These are phyloP conservation scores for Acrocephalus arundinaceus DNA, from an alignment of 2,113 vertebrate species.

Conservation along the genomic window DNA sequence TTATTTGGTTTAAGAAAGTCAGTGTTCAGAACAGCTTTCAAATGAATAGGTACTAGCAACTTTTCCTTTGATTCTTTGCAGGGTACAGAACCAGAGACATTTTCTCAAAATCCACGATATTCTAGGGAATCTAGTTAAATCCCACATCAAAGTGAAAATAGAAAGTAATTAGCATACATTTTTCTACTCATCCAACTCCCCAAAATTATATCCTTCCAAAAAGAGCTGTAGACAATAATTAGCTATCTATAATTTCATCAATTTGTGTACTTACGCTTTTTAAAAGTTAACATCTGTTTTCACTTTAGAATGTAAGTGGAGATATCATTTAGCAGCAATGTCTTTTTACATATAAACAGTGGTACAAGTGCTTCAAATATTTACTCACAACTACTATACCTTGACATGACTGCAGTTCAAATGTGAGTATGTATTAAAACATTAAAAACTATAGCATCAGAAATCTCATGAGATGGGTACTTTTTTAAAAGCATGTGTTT, in stretches of 20 bases:
- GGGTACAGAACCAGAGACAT: background rate
- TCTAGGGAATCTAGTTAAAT: background rate
- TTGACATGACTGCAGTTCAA: background rate
- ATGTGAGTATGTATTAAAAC: background rate
- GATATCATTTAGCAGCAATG: background rate
- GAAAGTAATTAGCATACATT: background rate
- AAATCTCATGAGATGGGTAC: background rate
- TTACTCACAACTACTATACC: background rate
- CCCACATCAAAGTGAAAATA: background rate
- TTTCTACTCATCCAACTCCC: background rate
- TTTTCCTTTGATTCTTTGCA: background rate
- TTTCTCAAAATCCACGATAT: background rate
- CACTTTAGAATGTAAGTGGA: background rate
- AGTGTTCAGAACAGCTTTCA: background rate
- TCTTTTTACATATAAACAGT: background rate
- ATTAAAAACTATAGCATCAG: background rate
- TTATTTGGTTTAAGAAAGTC: background rate
- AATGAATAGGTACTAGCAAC: background rate
- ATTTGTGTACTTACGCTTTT: background rate
- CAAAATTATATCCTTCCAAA: background rate
- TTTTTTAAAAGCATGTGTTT: background rate
- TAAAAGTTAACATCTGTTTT: background rate
- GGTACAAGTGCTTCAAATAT: background rate
- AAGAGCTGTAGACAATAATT: conserved; percentile 29
- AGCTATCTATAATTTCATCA: background rate